Evolutionary conservation across 2,888 invertebrate species (phyloP), one percentile per base, ranked within the genome.

Genomic region (Minunthozetes semirufus): DNA sequence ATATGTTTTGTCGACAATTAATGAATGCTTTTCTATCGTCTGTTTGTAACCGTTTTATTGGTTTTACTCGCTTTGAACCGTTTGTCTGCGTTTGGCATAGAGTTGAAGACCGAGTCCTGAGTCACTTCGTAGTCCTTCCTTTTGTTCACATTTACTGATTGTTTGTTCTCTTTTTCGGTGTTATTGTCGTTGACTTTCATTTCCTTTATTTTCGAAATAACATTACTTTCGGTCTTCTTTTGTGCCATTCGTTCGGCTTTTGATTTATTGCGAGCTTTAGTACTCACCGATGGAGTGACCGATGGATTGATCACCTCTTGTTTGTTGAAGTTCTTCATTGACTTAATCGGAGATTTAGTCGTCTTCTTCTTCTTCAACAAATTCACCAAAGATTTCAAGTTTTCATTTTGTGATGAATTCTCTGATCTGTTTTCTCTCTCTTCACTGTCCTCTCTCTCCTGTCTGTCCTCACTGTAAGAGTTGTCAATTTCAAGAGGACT

Each of bases 11-110:
- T 33, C 9, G 33, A 9, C 33, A 33, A 33, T 6, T 9, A 33
- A 33, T 33, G 33, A 33, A 4, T 33, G 33, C 4, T 33, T 33
- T 33, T 48, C n/a, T 33, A 33, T 33, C 4, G 33, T 33, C 33
- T 33, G 4, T 33, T 50, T 50, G 59, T 4, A 59, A 59, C n/a
- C 6, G 59, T 59, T 59, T 27, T 59, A 22, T 27, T 59, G 22
- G 63, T 8, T 63, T 63, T 63, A 63, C 63, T 63, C 29, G 63
- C 3, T 63, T 63, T 63, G 29, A 63, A 29, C 29, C 33, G 19
- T 25, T 63, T 63, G 9, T 27, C 17, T 11, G 17, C n/a, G 3
- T 13, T 63, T 2, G 63, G 6, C 13, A 29, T 13, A 27, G 63
- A 27, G 17, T 29, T 33, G n/a, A 63, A 63, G 8, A 33, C 25